Evolutionary conservation across 2,113 vertebrate genomes (phyloP).

Genomic region (Candoia aspera): DNA sequence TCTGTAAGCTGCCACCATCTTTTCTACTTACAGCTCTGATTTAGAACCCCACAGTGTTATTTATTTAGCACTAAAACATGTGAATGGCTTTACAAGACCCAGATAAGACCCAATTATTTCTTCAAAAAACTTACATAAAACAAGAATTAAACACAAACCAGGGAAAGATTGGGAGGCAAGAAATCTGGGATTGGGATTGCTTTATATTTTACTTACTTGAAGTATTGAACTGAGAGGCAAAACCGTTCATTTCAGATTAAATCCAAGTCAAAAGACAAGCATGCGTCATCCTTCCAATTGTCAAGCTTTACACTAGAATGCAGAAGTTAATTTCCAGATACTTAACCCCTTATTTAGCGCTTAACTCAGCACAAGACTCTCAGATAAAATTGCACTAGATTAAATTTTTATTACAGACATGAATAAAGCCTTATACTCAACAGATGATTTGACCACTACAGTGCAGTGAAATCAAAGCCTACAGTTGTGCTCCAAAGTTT

Average conservation of each 20-base stretch:
- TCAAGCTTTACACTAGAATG: neutral
- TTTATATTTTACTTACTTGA: constrained; percentile 4
- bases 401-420: neutral
- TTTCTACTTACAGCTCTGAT: neutral
- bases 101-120: constrained; percentile 12
- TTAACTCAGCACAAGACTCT: neutral
- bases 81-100: neutral
- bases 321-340: neutral
- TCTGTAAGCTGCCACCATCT: neutral
- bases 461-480: neutral
- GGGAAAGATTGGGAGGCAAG: neutral
- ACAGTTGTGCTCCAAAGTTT: neutral
- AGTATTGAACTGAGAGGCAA: neutral
- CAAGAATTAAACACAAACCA: constrained; percentile 1
- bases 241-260: neutral
- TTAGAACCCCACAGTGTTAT: constrained; percentile 11
- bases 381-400: neutral
- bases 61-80: constrained; percentile 26
- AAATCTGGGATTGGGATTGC: neutral
- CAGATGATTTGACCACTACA: neutral
- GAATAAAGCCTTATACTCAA: neutral
- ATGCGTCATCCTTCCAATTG: neutral
- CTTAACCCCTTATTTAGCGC: neutral
- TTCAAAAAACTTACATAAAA: constrained; percentile 12
- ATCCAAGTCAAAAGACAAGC: constrained; percentile 3